Conservation (phyloP, 2,797 vertebrate species). For the Atherinosoma microstoma region DNA sequence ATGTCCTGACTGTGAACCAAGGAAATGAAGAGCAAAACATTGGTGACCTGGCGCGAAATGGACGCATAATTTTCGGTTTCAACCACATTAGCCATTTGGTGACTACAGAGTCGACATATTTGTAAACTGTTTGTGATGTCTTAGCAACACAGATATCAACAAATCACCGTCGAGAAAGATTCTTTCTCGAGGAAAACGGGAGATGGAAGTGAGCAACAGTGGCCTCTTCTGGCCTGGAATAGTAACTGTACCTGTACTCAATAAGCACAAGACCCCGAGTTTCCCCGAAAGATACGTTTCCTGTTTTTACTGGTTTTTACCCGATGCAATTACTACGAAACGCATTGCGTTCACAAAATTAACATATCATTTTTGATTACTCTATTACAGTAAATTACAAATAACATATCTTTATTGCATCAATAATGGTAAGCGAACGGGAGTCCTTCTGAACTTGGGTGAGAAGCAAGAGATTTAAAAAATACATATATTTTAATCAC, state of each 20-base stretch:
- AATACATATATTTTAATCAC: too few relatives aligned
- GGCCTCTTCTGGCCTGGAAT: conserved; percentile 8
- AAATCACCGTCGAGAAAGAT: conserved; percentile 39
- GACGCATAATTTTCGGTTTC: not conserved
- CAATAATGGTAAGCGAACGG: too few relatives aligned
- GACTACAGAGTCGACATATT: conserved; percentile 53
- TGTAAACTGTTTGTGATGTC: conserved; percentile 56
- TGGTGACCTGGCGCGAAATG: not conserved
- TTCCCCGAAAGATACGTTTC: too few relatives aligned
- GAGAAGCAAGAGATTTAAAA: too few relatives aligned
- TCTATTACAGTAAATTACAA: too few relatives aligned
- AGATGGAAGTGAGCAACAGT: conserved; percentile 1
- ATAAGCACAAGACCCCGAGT: not conserved
- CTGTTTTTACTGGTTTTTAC: too few relatives aligned
- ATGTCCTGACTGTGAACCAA: conserved; percentile 36
- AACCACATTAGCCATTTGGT: conserved; percentile 61
- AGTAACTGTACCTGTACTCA: not conserved
- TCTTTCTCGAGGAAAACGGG: conserved; percentile 25
- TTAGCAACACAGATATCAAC: conserved; percentile 65
- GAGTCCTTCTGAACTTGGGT: too few relatives aligned
- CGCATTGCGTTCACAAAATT: too few relatives aligned
- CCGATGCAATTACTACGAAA: too few relatives aligned
- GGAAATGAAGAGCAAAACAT: conserved; percentile 46
- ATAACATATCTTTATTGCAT: too few relatives aligned
- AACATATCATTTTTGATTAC: too few relatives aligned